These are phyloP conservation scores for Neodiprion pinetum DNA, from an alignment of 1,140 invertebrate species.

Conservation along the genomic window DNA sequence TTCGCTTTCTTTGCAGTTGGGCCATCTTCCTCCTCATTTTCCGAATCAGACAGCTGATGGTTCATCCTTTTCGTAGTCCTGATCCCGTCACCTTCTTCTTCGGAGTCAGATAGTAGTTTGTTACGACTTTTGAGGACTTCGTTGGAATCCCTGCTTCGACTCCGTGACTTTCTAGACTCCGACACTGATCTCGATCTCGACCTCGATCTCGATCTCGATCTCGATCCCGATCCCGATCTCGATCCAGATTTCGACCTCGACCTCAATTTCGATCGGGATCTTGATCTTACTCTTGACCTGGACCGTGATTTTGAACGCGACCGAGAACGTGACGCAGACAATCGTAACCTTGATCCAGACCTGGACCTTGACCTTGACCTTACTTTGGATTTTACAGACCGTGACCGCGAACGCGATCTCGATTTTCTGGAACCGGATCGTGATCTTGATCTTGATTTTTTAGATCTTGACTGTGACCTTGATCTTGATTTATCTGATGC, in stretches of 20 bases:
- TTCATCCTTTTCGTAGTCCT: slow-evolving; percentile 57
- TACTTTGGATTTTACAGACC: slow-evolving; percentile 24
- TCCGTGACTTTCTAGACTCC: slow-evolving; percentile 43
- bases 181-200: slow-evolving; percentile 36
- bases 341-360: slow-evolving; percentile 23
- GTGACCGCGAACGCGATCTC: slow-evolving; percentile 31
- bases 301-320: slow-evolving; percentile 39
- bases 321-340: neutral
- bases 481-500: slow-evolving; percentile 37
- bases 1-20: slow-evolving; percentile 29
- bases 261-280: slow-evolving; percentile 48
- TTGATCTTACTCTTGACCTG: slow-evolving; percentile 49
- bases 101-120: slow-evolving; percentile 64
- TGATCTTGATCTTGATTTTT: slow-evolving; percentile 35
- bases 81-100: slow-evolving; percentile 51
- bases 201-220: slow-evolving; percentile 47
- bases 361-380: slow-evolving; percentile 40
- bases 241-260: slow-evolving; percentile 39
- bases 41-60: slow-evolving; percentile 53
- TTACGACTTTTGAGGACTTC: slow-evolving; percentile 51
- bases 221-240: slow-evolving; percentile 42
- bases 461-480: slow-evolving; percentile 37
- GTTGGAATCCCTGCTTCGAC: slow-evolving; percentile 48
- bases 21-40: slow-evolving; percentile 58
- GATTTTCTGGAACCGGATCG: slow-evolving; percentile 40